A percentile compares a stretch with the other conserved stretches of the same genome.
phyloP scores from a whole-genome alignment of 1,140 invertebrate genomes.

The Muscidifurax raptorellus region DNA sequence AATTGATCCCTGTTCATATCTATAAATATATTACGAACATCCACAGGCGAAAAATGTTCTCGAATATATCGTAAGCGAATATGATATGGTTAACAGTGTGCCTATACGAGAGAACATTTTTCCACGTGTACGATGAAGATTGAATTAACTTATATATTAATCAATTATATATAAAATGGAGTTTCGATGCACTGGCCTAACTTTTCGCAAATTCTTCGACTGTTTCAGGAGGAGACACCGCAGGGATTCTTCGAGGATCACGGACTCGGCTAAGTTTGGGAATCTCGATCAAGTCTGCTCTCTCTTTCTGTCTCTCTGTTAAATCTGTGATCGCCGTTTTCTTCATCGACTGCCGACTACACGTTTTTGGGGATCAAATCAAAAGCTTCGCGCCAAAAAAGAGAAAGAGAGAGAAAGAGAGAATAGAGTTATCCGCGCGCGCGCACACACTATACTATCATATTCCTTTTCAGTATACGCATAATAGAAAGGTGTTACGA shows the following conservation, averaged over 20 bases:
- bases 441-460: background rate
- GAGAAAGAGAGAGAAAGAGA: slow-evolving; percentile 3
- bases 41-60: slow-evolving; percentile 39
- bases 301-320: slow-evolving; percentile 14
- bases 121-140: background rate
- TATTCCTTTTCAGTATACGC: background rate
- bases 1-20: slow-evolving; percentile 75
- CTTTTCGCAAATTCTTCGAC: background rate
- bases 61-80: background rate
- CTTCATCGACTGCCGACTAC: background rate
- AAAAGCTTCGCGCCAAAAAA: background rate
- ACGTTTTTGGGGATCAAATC: slow-evolving; percentile 7
- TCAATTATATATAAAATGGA: background rate
- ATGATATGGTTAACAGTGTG: background rate
- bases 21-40: background rate
- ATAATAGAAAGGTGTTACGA: background rate
- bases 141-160: background rate
- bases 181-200: background rate
- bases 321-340: slow-evolving; percentile 10
- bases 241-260: slow-evolving; percentile 99
- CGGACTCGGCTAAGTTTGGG: slow-evolving; percentile 88
- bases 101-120: slow-evolving; percentile 11
- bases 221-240: slow-evolving; percentile 97
- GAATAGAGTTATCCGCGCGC: background rate
- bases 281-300: slow-evolving; percentile 4